Base-by-base conservation (phyloP, 2,888 invertebrate genomes). In the Uloborus plumipes region DNA sequence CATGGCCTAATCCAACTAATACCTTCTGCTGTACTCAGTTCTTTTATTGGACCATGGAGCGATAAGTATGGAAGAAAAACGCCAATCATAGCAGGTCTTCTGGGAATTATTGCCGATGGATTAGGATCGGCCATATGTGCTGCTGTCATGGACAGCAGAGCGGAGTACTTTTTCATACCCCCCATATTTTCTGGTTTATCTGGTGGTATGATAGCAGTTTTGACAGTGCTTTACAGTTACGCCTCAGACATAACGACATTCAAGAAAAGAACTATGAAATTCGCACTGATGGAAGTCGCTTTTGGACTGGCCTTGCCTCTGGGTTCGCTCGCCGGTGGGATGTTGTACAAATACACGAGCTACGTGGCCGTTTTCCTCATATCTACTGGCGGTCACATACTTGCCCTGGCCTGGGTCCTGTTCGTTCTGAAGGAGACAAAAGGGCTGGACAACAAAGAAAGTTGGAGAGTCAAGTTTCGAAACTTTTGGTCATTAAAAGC, bases 281-380 rank as follows among this genome's bases (percentile, higher is more conserved):
- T 81, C 39, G 76, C 79, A 1, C 9, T 85, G 14, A 51, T 85
- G 76, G 84, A 85, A 51, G 26, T 84, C 61, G 80, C 86, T 71
- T 91, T 94, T 85, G 95, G 95, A 89, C 89, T 95, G 85, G 94
- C 94, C 58, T 91, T 91, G 87, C 91, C 91, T 84, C 20, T 84
- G 9, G 80, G 84, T 15, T 18, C 31, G 6, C 50, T 76, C 3
- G 22, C 64, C 1, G 84, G 84, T 6, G 84, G 84, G 13, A 70
- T 39, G 61, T 1, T 84, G 4, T 79, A 26, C 16, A 64, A 70
- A 7, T 61, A 22, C 15, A 2, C n/a, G 6, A 65, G 71, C 7
- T 66, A 66, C n/a, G 55, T 58, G 0, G 2, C 51, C 0, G 80
- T 84, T 16, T 84, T 78, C 13, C 4, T 55, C 13, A 58, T 58